Evolutionary conservation across 2,113 vertebrate species (phyloP).

Genomic region (Tupaia tana): DNA sequence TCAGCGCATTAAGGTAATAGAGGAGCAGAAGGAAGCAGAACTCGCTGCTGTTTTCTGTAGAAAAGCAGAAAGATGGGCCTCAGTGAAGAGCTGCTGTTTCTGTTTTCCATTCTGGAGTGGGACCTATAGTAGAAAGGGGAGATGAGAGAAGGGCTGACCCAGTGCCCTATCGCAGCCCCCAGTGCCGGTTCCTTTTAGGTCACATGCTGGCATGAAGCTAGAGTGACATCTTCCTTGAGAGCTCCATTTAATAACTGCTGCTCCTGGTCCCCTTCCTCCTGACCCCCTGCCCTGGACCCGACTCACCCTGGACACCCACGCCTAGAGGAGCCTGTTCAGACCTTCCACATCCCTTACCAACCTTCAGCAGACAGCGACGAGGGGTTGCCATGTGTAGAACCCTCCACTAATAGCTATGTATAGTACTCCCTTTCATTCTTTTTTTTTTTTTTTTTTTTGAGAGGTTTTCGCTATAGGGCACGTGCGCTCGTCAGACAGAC

Average conservation of each 20-base stretch:
- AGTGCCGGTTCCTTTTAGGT: not conserved
- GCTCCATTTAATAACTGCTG: not conserved
- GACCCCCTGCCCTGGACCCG: rapidly evolving
- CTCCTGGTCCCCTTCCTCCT: rapidly evolving
- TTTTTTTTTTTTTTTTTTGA: too few relatives aligned
- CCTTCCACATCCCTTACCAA: not conserved
- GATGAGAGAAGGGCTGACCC: not conserved
- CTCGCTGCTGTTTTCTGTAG: not conserved
- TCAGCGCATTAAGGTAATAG: conserved; percentile 55
- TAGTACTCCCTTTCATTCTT: too few relatives aligned
- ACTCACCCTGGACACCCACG: not conserved
- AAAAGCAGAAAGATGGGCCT: not conserved
- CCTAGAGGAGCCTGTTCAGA: rapidly evolving
- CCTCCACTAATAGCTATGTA: not conserved
- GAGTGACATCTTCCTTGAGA: not conserved
- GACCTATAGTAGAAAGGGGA: not conserved
- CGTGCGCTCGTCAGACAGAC: too few relatives aligned
- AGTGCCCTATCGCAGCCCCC: not conserved
- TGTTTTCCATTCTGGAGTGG: not conserved
- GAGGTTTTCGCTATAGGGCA: too few relatives aligned
- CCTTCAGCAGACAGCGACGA: not conserved
- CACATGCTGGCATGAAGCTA: too few relatives aligned
- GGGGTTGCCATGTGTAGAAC: not conserved
- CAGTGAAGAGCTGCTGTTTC: not conserved
- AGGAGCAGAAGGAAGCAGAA: conserved; percentile 37